phyloP scores from a whole-genome alignment of 2,888 invertebrate genomes.

The Drosophila picticornis region DNA sequence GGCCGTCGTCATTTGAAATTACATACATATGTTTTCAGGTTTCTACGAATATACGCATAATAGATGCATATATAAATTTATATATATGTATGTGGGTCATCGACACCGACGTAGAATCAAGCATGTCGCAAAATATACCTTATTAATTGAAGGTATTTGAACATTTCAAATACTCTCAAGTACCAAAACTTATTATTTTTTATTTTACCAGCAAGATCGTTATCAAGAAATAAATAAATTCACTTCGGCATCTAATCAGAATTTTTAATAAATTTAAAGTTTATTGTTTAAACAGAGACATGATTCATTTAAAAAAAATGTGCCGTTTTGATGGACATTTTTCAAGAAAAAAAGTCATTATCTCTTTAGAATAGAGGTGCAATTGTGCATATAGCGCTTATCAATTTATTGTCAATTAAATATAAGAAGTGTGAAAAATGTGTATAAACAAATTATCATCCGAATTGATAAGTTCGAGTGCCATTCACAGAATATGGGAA shows the following conservation, averaged over 20 bases:
- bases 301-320: neutral
- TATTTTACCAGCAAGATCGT: neutral
- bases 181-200: neutral
- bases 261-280: neutral
- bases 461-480: conserved; percentile 53
- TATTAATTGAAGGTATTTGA: conserved; percentile 1
- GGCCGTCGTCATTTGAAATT: conserved; percentile 30
- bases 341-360: neutral
- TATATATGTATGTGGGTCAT: conserved; percentile 64
- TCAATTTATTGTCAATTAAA: conserved; percentile 19
- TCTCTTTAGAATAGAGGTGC: conserved; percentile 10
- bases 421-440: conserved; percentile 31
- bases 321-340: neutral
- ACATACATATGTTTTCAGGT: conserved; percentile 26
- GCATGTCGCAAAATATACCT: conserved; percentile 19
- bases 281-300: neutral
- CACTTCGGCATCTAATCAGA: neutral
- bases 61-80: conserved; percentile 37
- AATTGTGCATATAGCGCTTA: conserved; percentile 35
- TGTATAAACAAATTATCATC: conserved; percentile 12
- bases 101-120: conserved; percentile 40
- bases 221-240: neutral
- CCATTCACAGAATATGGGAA: conserved; percentile 7
- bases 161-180: neutral
- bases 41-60: neutral